Evolutionary conservation across 2,113 vertebrate genomes (phyloP).

Genomic region (Xenus cinereus): DNA sequence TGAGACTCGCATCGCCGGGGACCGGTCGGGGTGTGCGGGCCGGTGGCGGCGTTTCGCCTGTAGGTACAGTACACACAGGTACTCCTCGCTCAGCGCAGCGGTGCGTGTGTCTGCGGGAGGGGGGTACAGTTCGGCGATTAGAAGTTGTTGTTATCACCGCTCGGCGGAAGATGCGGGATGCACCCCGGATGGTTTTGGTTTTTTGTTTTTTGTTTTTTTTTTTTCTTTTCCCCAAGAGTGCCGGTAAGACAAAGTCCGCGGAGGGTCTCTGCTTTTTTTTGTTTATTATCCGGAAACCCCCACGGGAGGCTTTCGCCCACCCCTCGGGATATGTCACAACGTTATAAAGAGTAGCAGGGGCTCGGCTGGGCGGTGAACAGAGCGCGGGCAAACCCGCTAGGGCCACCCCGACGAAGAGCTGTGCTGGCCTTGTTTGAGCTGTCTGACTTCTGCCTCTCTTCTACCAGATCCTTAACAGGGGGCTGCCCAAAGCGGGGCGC

Average conservation of each 20-base stretch:
- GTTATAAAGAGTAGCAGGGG: neutral
- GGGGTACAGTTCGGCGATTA: neutral
- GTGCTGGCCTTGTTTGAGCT: neutral
- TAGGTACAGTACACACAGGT: neutral
- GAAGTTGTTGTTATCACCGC: neutral
- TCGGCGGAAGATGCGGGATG: fast-evolving
- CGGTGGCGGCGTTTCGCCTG: neutral
- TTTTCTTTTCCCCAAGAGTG: fast-evolving
- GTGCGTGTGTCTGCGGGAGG: neutral
- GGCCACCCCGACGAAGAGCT: neutral
- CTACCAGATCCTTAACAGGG: fast-evolving
- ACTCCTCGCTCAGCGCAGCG: fast-evolving
- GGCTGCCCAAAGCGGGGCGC: neutral
- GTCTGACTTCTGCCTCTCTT: fast-evolving
- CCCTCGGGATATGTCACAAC: fast-evolving
- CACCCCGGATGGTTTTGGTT: neutral
- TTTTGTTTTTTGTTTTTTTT: neutral
- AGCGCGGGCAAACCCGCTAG: neutral
- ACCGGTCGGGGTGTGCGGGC: fast-evolving
- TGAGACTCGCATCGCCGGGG: fast-evolving
- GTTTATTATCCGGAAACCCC: neutral
- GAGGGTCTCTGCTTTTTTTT: neutral
- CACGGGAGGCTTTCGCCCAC: neutral
- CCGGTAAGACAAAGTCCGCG: neutral
- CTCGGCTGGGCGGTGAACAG: neutral